Percentiles rank a stretch among this genome's conserved stretches.
Evolutionary conservation across 1,140 invertebrate genomes (phyloP).

Genomic region (Drosophila prosaltans): DNA sequence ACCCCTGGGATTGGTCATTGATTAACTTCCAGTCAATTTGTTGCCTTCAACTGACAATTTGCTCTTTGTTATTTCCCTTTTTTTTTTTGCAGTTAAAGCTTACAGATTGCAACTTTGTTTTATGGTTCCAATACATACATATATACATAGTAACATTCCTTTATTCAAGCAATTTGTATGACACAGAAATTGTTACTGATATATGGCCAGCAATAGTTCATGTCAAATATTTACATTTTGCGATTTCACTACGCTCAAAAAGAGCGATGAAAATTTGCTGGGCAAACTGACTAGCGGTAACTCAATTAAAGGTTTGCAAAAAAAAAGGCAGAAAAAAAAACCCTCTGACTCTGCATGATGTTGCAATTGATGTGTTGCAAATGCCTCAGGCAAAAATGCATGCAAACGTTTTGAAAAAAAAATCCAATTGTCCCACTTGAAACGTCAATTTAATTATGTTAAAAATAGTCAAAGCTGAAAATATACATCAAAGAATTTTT

Average conservation of each 20-base stretch:
- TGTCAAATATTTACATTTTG: slow-evolving; percentile 9
- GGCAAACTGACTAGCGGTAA: not conserved
- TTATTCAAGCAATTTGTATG: not conserved
- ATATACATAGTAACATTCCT: not conserved
- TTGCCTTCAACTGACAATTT: slow-evolving; percentile 23
- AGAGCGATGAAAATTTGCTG: not conserved
- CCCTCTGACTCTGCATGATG: slow-evolving; percentile 10
- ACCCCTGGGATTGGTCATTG: slow-evolving; percentile 27
- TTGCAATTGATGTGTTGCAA: slow-evolving; percentile 11
- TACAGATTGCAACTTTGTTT: slow-evolving; percentile 9
- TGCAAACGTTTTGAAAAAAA: not conserved
- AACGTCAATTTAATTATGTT: not conserved
- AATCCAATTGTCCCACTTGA: not conserved
- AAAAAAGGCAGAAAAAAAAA: not conserved
- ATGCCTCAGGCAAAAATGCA: not conserved
- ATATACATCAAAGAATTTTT: not conserved
- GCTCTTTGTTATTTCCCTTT: not conserved
- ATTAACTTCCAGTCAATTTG: slow-evolving; percentile 42
- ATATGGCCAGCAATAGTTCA: slow-evolving; percentile 18
- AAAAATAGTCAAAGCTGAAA: not conserved
- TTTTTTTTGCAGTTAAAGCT: not conserved
- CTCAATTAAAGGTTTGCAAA: slow-evolving; percentile 21
- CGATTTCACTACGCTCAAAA: not conserved
- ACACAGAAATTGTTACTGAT: slow-evolving; percentile 14
- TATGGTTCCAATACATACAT: not conserved